These are phyloP conservation scores for Drosophila robusta DNA, from an alignment of 2,888 invertebrate genomes.

Conservation along the genomic window DNA sequence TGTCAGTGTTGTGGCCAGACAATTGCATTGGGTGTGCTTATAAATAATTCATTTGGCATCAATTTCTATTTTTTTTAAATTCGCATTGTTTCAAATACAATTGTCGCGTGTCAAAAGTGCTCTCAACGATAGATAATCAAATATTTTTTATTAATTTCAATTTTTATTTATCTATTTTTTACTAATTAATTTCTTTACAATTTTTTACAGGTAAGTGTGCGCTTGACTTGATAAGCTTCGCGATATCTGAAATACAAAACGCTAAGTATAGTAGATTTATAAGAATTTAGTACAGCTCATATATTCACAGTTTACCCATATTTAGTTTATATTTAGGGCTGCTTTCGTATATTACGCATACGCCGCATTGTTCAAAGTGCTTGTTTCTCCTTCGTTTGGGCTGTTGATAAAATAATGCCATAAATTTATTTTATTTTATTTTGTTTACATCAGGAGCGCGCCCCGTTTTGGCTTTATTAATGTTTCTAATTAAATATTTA, in stretches of 20 bases:
- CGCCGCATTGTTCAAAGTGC: conserved; percentile 15
- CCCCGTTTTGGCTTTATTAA: conserved; percentile 3
- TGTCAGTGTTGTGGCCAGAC: background rate
- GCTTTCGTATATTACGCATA: conserved; percentile 36
- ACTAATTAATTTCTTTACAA: conserved; percentile 19
- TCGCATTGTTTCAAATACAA: conserved; percentile 27
- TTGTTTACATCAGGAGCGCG: conserved; percentile 8
- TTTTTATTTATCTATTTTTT: conserved; percentile 5
- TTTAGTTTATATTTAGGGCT: conserved; percentile 2
- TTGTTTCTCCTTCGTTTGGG: conserved; percentile 8
- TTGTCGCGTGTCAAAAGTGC: conserved; percentile 59
- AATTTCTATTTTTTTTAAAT: conserved; percentile 6
- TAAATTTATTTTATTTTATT: background rate
- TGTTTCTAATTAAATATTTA: conserved; percentile 53
- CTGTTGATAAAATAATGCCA: background rate
- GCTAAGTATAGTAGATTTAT: conserved; percentile 26
- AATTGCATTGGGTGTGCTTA: conserved; percentile 15
- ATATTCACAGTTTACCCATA: background rate
- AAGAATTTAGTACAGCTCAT: background rate
- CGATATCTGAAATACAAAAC: background rate
- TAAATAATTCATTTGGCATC: conserved; percentile 45
- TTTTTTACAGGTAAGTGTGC: conserved; percentile 31
- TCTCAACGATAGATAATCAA: background rate
- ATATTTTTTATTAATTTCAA: conserved; percentile 5
- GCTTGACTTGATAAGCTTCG: background rate